Evolutionary conservation across 1,140 invertebrate species (phyloP), one percentile per base, ranked within the genome.

Genomic region (Portunus trituberculatus): DNA sequence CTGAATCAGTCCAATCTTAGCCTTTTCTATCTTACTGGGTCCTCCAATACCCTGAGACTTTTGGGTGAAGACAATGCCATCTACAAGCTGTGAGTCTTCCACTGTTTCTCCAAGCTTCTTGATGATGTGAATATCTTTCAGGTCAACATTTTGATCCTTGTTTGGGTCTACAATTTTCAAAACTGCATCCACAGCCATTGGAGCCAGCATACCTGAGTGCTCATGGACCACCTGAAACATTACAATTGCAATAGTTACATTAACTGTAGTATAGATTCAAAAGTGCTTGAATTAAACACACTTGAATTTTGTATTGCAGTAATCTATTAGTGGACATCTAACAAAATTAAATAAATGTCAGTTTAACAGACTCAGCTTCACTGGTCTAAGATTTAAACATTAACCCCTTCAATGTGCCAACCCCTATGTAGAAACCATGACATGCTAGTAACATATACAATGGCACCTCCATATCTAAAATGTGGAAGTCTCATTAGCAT

Each of bases 1-100:
- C 97, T 99, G 99, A 96, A 99, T 99, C 0, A 99, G 98, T 96
- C 99, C 99, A 97, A 99, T 99, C 97, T 99, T 99, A 3, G 99
- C 99, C 97, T 99, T 99, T 97, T 99, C 99, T 96, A 99, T 97
- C 96, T 98, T 98, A 96, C 98, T 99, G 0, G 99, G 99, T 6
- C 99, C 99, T 97, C 99, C 99, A 82, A 98, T 98, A 96, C 99
- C 99, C 31, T 98, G 98, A 20, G 98, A 98, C 97, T 98, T 98
- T 96, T 99, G 98, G 67, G 98, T 98, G 96, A 99, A 99, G 1
- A 99, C 98, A 89, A 99, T 97, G 39, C 99, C 99, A 94, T 99
- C 98, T 93, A 99, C 98, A 29, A 99, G 97, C 97, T 99, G 98
- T 0, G 99, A 99, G 97, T 99, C 99, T 97, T 99, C 99, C 4